Base-by-base conservation (phyloP, 2,797 vertebrate species). In the Triplophysa bombifrons region DNA sequence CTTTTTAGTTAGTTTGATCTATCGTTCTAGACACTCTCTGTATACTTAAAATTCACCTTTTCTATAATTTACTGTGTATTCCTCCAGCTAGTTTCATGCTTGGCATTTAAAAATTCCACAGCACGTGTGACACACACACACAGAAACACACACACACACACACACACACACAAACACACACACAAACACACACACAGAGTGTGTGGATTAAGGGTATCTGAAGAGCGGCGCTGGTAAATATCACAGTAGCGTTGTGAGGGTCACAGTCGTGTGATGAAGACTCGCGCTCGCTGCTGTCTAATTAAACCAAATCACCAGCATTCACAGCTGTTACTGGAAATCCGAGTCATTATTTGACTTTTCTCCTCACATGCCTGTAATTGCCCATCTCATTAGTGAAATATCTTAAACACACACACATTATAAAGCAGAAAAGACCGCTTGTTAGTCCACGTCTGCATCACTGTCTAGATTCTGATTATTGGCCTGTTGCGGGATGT, bases 381-480 rank as follows among this genome's bases (percentile, higher is more conserved):
- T 64, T 27, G 46, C 76, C 60, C 60, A 64, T 56, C 80, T 85
- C 80, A 82, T 87, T 85, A 87, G 80, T 20, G 30, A 30, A 74
- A 56, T 38, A 50, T 69, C 72, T 58, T 34, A 22, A 69, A 46
- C 38, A 65, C 53, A 63, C 30, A 30, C 14, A 13, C 27, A 58
- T 22, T 20, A 20, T 53, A 19, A n/a, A n/a, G 9, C 19, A 7
- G 10, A 22, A 25, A 10, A 10, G 17, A 51, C 50, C 2, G 8
- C 38, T 48, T 48, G 46, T 11, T 48, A 11, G 50, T 51, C 16
- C 50, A 17, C 16, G 4, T 51, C 50, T 51, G 50, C 4, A 16
- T 50, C 16, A 16, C 48, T 19, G 48, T 50, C 48, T 14, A 34
- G 34, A 34, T 34, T 34, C 34, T 34, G 34, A 34, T 34, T 34